Conservation (phyloP, 2,113 vertebrate genomes). For the Catharus fuscescens region DNA sequence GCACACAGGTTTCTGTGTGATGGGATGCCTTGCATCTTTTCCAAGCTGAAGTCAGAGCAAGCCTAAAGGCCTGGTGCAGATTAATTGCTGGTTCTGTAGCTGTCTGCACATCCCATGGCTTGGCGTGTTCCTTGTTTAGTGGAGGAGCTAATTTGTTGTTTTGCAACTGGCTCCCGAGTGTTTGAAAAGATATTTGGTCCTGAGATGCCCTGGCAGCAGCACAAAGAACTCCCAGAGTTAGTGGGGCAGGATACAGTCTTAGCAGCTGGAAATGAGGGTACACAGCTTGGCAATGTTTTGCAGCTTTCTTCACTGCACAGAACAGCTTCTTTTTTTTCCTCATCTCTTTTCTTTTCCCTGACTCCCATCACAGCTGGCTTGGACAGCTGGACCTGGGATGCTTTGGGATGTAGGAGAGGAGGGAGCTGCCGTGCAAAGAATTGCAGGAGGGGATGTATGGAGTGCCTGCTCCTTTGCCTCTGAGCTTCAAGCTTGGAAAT, state of each 20-base stretch:
- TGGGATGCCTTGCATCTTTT: neutral
- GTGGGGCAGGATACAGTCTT: neutral
- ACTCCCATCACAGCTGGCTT: neutral
- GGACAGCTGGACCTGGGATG: neutral
- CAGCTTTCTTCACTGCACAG: neutral
- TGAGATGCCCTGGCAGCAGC: neutral
- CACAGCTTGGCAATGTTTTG: neutral
- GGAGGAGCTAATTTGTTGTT: neutral
- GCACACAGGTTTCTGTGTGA: accelerated
- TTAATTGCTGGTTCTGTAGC: neutral
- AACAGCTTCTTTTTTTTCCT: neutral
- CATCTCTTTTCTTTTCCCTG: neutral
- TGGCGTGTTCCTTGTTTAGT: neutral
- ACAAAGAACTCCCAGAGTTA: neutral
- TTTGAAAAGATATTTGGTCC: neutral
- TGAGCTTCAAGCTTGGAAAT: neutral
- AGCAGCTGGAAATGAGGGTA: neutral
- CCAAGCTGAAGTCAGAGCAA: neutral
- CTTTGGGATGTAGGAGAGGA: neutral
- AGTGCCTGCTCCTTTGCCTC: neutral
- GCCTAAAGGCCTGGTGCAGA: neutral
- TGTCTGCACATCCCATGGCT: neutral
- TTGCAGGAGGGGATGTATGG: neutral
- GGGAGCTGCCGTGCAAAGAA: neutral
- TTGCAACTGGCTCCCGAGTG: neutral